Base-by-base conservation (phyloP, 2,888 invertebrate genomes). In the Cyclophora albipunctata region DNA sequence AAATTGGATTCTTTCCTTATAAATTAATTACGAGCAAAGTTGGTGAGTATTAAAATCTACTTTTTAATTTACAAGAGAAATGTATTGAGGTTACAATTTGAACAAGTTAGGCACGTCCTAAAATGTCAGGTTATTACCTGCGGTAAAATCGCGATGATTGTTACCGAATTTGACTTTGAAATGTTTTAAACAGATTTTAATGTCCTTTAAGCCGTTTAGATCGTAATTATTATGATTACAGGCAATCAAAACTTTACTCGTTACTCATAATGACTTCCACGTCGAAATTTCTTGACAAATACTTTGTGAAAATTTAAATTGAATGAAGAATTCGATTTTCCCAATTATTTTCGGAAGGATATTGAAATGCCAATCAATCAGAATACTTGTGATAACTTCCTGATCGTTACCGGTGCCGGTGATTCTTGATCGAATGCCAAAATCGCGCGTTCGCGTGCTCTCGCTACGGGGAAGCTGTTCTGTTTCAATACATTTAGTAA, bases 331-430 rank as follows among this genome's bases (percentile, higher is more conserved):
- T 59, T 48, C 45, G 49, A 52, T 64, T 60, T 58, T 51, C 52
- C 46, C 52, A 56, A 58, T 61, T 58, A 58, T 53, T 53, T 37
- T 52, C 40, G 49, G 48, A 49, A 54, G 57, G 57, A 58, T 59
- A 61, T 61, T 61, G 59, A 61, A 60, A 61, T 49, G 57, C 59
- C 57, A 57, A 59, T 62, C 60, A 61, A 54, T 53, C 56, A 52
- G 51, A 48, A 51, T 53, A 50, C 51, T 54, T 57, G 51, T 53
- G 53, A 60, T 57, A 54, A 51, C 54, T 59, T 57, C 52, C 46
- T 40, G 45, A 47, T 47, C 54, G 48, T 57, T 54, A 51, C 54
- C 52, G 57, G 49, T 49, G 45, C 44, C 48, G 50, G 53, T 52
- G 52, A 47, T 42, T 52, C 54, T 60, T 61, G 63, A 63, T 63